Conservation (phyloP, 2,888 invertebrate species). For the Nowickia ferox region DNA sequence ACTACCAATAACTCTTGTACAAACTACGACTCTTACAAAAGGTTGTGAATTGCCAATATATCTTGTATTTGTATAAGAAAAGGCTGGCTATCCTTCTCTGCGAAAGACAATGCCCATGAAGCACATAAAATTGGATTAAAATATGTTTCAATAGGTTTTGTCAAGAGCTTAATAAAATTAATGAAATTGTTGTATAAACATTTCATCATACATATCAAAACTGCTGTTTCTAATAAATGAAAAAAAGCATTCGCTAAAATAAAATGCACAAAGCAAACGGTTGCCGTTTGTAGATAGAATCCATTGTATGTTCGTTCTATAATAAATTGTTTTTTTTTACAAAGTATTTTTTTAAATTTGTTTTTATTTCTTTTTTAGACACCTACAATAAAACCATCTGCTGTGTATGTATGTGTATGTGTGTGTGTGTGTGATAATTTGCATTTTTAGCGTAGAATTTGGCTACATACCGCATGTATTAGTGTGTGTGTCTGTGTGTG, state of each 20-base stretch:
- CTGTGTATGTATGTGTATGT: slow-evolving; percentile 11
- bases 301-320: not conserved
- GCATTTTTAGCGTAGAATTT: slow-evolving; percentile 42
- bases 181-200: not conserved
- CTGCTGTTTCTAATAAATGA: not conserved
- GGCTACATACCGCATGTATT: not conserved
- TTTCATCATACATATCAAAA: slow-evolving; percentile 21
- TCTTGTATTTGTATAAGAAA: not conserved
- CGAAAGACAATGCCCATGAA: not conserved
- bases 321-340: slow-evolving; percentile 2
- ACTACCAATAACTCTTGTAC: too few relatives aligned
- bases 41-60: too few relatives aligned
- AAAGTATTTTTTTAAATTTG: not conserved
- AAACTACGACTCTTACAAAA: too few relatives aligned
- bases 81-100: not conserved
- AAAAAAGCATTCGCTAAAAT: not conserved
- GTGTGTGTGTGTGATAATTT: slow-evolving; percentile 50
- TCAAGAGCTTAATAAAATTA: slow-evolving; percentile 23
- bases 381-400: slow-evolving; percentile 48
- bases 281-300: not conserved
- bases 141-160: slow-evolving; percentile 24
- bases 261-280: slow-evolving; percentile 1
- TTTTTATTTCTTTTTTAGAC: slow-evolving; percentile 1
- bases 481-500: not conserved
- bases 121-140: not conserved